phyloP scores from a whole-genome alignment of 1,140 invertebrate species.

The Penaeus indicus region DNA sequence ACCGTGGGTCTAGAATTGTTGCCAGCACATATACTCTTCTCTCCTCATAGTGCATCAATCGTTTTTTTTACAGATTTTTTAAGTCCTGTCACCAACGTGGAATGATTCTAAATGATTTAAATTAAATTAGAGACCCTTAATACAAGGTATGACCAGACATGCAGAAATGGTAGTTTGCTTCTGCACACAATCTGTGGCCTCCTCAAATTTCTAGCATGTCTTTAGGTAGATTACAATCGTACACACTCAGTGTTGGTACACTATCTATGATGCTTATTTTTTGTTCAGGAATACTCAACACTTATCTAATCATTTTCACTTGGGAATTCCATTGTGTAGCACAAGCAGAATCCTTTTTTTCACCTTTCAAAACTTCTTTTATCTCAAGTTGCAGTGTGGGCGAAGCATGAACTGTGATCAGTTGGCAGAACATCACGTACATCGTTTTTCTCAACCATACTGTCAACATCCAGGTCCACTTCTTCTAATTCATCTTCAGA shows the following conservation, averaged over 20 bases:
- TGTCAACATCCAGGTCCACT: neutral
- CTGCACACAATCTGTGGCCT: slow-evolving; percentile 24
- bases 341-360: neutral
- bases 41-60: no score
- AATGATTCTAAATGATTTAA: no score
- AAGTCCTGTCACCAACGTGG: no score
- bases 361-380: slow-evolving; percentile 2
- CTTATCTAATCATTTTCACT: no score
- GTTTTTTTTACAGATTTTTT: no score
- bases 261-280: neutral
- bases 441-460: neutral
- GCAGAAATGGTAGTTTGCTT: slow-evolving; percentile 12
- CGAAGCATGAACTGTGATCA: slow-evolving; percentile 29
- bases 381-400: slow-evolving; percentile 39
- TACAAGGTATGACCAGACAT: slow-evolving; percentile 31
- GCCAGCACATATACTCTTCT: no score
- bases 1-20: no score
- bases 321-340: no score
- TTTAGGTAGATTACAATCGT: neutral
- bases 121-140: no score
- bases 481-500: no score
- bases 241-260: slow-evolving; percentile 1
- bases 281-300: no score
- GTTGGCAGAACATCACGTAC: slow-evolving; percentile 20
- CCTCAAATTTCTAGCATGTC: neutral